Evolutionary conservation across 2,797 vertebrate species (phyloP).

Genomic region (Capromys pilorides): DNA sequence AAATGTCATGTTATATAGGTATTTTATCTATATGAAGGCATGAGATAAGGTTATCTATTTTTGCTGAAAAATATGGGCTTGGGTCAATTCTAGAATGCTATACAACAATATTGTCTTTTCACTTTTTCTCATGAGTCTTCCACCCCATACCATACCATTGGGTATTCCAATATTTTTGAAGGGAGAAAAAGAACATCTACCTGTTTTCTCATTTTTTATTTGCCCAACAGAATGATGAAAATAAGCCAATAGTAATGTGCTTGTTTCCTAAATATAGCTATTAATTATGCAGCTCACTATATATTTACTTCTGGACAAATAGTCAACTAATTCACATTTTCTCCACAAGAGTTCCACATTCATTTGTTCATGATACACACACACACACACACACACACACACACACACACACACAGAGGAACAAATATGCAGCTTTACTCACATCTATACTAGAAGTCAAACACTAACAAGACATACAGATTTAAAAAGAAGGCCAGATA

Average conservation of each 20-base stretch:
- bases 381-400: not conserved
- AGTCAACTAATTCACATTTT: not conserved
- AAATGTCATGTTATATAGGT: conserved; percentile 61
- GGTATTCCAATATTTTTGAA: not conserved
- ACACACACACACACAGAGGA: not conserved
- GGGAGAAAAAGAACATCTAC: not conserved
- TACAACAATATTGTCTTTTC: conserved; percentile 51
- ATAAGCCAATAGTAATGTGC: conserved; percentile 11
- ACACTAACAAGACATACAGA: not conserved
- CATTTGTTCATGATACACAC: not conserved
- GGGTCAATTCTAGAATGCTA: conserved; percentile 63
- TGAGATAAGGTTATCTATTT: conserved; percentile 68
- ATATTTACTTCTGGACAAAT: not conserved
- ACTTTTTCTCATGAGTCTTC: conserved; percentile 33
- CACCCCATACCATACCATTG: conserved; percentile 55
- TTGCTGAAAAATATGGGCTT: conserved; percentile 66
- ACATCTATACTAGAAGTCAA: not conserved
- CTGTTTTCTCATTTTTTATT: conserved; percentile 46
- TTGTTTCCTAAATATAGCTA: conserved; percentile 17
- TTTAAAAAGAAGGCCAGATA: not conserved
- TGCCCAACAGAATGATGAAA: conserved; percentile 20
- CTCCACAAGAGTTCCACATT: conserved; percentile 16
- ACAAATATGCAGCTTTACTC: conserved; percentile 38
- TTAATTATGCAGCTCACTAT: conserved; percentile 43
- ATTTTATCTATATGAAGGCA: conserved; percentile 65